phyloP scores from a whole-genome alignment of 1,140 invertebrate genomes.

The Bicyclus anynana region DNA sequence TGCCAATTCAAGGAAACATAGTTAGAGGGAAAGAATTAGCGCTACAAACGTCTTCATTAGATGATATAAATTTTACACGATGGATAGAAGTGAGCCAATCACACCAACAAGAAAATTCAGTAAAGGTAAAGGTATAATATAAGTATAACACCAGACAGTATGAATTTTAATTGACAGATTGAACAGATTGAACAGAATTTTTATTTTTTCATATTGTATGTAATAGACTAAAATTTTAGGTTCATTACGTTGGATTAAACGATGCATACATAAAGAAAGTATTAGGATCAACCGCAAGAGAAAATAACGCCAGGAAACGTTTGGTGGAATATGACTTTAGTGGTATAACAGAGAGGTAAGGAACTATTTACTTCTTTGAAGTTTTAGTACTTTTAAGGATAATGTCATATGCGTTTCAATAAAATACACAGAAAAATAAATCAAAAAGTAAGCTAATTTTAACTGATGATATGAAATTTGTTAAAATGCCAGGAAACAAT shows the following conservation, averaged over 20 bases:
- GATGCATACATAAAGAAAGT: slow-evolving; percentile 2
- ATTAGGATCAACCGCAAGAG: neutral
- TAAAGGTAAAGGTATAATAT: slow-evolving; percentile 42
- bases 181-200: too few species aligned
- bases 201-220: neutral
- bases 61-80: slow-evolving; percentile 28
- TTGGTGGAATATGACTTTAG: slow-evolving; percentile 3
- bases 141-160: too few species aligned
- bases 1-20: slow-evolving; percentile 19
- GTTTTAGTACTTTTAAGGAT: too few species aligned
- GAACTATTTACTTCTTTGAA: too few species aligned
- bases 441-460: too few species aligned
- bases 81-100: slow-evolving; percentile 30
- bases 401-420: too few species aligned
- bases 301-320: neutral
- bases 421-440: too few species aligned
- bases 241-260: neutral
- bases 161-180: too few species aligned
- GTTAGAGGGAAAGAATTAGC: slow-evolving; percentile 1
- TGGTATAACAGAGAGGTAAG: neutral
- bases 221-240: neutral
- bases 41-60: slow-evolving; percentile 25
- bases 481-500: too few species aligned
- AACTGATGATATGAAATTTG: too few species aligned
- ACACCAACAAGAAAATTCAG: slow-evolving; percentile 20